These are phyloP conservation scores for Pristiophorus japonicus DNA, from an alignment of 2,113 vertebrate species.

Conservation along the genomic window DNA sequence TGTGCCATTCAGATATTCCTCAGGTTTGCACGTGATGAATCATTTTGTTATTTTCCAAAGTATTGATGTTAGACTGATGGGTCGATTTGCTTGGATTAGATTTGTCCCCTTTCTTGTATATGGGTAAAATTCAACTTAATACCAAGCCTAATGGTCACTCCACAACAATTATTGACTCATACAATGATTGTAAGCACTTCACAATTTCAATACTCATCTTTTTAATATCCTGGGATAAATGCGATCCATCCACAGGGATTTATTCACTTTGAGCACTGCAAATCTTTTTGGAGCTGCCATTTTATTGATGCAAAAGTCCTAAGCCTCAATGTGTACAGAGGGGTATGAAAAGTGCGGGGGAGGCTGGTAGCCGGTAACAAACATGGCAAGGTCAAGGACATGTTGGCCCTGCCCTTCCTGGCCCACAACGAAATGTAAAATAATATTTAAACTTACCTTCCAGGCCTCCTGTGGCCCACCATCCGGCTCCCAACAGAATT, in stretches of 20 bases:
- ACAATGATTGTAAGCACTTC: neutral
- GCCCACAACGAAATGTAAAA: neutral
- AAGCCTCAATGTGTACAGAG: neutral
- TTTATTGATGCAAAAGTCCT: neutral
- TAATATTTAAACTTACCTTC: neutral
- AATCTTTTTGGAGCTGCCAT: neutral
- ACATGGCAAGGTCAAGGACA: neutral
- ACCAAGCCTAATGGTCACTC: neutral
- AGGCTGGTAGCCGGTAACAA: neutral
- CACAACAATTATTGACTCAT: neutral
- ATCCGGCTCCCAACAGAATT: too few species aligned
- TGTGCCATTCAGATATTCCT: neutral
- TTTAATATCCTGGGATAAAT: neutral
- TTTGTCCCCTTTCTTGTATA: neutral
- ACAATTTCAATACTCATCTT: neutral
- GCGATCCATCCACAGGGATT: neutral
- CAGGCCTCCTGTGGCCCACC: too few species aligned
- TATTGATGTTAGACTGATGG: neutral
- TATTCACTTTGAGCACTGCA: neutral
- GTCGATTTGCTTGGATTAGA: neutral
- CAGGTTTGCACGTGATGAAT: neutral
- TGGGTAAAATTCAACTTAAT: neutral
- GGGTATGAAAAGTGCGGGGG: neutral
- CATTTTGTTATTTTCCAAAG: neutral
- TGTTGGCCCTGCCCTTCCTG: neutral